Percentiles rank a stretch among this genome's conserved stretches.
These are phyloP conservation scores for Drosophila kohkoa DNA, from an alignment of 1,140 invertebrate species.

Conservation along the genomic window DNA sequence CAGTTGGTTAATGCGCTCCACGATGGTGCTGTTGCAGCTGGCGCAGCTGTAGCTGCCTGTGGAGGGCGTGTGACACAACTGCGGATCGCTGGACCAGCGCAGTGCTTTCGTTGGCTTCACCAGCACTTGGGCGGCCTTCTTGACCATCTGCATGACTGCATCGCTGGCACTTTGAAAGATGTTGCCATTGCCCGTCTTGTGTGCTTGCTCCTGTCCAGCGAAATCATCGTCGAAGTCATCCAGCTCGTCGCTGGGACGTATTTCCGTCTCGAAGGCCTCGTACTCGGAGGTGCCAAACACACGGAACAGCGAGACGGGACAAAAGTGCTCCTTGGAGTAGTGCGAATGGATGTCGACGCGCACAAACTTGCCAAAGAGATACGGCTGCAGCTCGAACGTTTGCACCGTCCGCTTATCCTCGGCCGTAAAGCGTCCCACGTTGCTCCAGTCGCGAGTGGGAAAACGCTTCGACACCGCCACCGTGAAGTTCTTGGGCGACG, in stretches of 20 bases:
- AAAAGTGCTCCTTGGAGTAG: conserved; percentile 98
- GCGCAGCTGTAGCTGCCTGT: conserved; percentile 61
- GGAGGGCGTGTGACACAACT: conserved; percentile 64
- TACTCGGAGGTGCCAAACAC: conserved; percentile 97
- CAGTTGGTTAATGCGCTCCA: conserved; percentile 65
- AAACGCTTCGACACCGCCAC: conserved; percentile 95
- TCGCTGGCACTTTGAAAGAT: conserved; percentile 93
- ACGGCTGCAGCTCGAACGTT: conserved; percentile 91
- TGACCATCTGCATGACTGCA: conserved; percentile 94
- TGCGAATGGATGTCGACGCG: conserved; percentile 96
- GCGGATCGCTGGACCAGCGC: conserved; percentile 41
- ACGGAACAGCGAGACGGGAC: conserved; percentile 96
- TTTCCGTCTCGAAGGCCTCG: conserved; percentile 93
- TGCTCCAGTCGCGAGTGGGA: conserved; percentile 96
- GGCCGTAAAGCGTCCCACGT: conserved; percentile 94
- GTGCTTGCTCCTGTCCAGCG: conserved; percentile 78
- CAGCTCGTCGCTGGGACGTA: conserved; percentile 88
- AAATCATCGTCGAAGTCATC: conserved; percentile 88
- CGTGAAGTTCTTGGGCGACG: conserved; percentile 95
- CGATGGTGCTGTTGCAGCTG: conserved; percentile 61
- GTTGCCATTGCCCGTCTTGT: conserved; percentile 86
- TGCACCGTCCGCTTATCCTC: conserved; percentile 95
- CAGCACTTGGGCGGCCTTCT: conserved; percentile 93
- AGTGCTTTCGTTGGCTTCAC: conserved; percentile 87
- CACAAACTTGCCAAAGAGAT: conserved; percentile 97